Evolutionary conservation across 1,140 invertebrate genomes (phyloP), one percentile per base, ranked within the genome.

Genomic region (Rhizoglyphus robini): DNA sequence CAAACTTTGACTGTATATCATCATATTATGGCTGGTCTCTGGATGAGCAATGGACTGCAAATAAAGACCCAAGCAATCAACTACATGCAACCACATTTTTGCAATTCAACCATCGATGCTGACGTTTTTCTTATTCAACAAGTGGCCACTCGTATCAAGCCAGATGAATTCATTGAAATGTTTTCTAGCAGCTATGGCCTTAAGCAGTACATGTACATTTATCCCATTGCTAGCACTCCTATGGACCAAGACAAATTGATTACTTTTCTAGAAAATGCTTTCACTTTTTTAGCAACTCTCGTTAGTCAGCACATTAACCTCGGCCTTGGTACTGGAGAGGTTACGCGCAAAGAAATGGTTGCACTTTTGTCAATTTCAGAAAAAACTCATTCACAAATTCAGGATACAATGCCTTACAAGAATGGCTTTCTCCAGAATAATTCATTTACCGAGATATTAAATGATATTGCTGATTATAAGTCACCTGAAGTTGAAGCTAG

Each of bases 11-110:
- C 89, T 64, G 85, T 89, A 0, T 92, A 95, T 76, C 90, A 94
- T 75, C 93, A 97, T 80, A 94, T 96, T 70, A 79, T 93, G 54
- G 86, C 86, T 70, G 89, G 88, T 15, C 82, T 96, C 71, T 97
- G 94, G 94, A 88, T 96, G 30, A 81, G 93, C 61, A 97, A 97
- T 78, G 95, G 94, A 0, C 79, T 96, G 0, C 94, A 97, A 80
- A 96, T 97, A 69, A 92, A 92, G 77, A 92, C 92, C 15, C 93
- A 97, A 78, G 92, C 93, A 4, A 96, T 97, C 90, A 96, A 94
- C 23, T 98, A 97, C 74, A 91, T 96, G 69, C 94, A 97, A 75
- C 93, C 90, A 66, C 95, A 97, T 78, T 97, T 97, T 78, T 96
- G 91, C 78, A 96, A 95, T 76, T 96, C 92, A 1, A 95, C 96